phyloP scores from a whole-genome alignment of 2,797 vertebrate genomes.

The Pseudocheirus occidentalis region DNA sequence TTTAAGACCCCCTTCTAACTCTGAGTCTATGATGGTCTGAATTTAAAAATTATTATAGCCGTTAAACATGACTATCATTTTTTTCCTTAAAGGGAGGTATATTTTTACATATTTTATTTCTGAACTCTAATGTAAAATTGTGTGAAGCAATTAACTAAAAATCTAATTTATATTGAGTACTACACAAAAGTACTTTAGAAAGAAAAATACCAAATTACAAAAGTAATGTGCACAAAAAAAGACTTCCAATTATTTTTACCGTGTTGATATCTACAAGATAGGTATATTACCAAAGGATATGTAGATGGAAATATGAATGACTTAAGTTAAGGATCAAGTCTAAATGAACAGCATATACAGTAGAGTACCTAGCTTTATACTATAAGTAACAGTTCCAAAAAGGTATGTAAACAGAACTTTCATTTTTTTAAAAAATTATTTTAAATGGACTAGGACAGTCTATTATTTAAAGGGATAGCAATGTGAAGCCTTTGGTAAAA shows the following conservation, averaged over 20 bases:
- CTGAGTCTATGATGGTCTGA: not conserved
- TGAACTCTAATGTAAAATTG: not conserved
- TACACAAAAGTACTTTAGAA: not conserved
- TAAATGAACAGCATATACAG: not conserved
- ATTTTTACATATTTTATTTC: not conserved
- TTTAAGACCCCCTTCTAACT: not conserved
- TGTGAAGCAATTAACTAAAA: not conserved
- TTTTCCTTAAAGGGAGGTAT: not conserved
- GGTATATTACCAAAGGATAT: not conserved
- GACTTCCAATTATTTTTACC: not conserved
- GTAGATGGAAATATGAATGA: not conserved
- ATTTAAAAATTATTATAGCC: not conserved
- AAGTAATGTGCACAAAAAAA: not conserved
- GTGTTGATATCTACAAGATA: not conserved
- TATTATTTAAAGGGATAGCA: not conserved
- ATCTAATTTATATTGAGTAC: not conserved
- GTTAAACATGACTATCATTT: not conserved
- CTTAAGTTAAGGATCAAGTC: not conserved
- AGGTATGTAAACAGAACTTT: not conserved
- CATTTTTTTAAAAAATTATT: not conserved
- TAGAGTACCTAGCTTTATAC: not conserved
- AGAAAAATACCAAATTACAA: not conserved
- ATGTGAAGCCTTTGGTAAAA: not conserved
- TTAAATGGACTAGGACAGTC: not conserved
- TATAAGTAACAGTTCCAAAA: not conserved